These are phyloP conservation scores for Graptemys geographica DNA, from an alignment of 2,797 vertebrate species.

Conservation along the genomic window DNA sequence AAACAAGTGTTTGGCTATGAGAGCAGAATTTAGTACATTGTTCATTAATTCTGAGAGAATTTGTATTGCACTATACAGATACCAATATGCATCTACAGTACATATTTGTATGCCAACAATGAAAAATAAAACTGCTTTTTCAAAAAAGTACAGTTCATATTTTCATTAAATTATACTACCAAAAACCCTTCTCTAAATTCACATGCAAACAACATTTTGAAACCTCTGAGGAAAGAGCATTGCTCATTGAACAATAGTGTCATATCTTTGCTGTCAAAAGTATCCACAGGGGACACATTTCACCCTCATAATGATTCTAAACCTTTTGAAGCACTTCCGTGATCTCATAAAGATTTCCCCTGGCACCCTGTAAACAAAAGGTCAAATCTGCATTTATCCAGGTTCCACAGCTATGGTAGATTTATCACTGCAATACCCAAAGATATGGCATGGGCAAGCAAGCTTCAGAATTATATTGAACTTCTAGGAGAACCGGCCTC, in stretches of 20 bases:
- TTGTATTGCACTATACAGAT: background rate
- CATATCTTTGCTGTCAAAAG: constrained; percentile 58
- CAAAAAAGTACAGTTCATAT: background rate
- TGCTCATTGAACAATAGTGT: constrained; percentile 57
- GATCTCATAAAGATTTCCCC: constrained; percentile 72
- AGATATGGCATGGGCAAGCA: background rate
- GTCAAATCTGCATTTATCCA: constrained; percentile 74
- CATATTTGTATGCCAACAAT: background rate
- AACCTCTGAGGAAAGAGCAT: constrained; percentile 46
- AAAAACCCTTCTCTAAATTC: constrained; percentile 32
- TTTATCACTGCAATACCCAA: constrained; percentile 51
- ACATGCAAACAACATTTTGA: constrained; percentile 19
- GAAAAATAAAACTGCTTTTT: background rate
- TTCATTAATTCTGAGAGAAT: background rate
- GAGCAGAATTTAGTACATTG: background rate
- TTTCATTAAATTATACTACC: background rate
- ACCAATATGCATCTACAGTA: background rate
- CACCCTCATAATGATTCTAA: constrained; percentile 63
- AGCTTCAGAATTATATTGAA: constrained; percentile 14
- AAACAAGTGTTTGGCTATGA: background rate
- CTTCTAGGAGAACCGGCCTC: background rate
- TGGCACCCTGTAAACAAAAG: constrained; percentile 76
- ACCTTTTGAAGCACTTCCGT: constrained; percentile 66
- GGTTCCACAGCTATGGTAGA: constrained; percentile 52
- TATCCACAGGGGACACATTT: constrained; percentile 56